Evolutionary conservation across 2,113 vertebrate genomes (phyloP).

Genomic region (Pipra filicauda): DNA sequence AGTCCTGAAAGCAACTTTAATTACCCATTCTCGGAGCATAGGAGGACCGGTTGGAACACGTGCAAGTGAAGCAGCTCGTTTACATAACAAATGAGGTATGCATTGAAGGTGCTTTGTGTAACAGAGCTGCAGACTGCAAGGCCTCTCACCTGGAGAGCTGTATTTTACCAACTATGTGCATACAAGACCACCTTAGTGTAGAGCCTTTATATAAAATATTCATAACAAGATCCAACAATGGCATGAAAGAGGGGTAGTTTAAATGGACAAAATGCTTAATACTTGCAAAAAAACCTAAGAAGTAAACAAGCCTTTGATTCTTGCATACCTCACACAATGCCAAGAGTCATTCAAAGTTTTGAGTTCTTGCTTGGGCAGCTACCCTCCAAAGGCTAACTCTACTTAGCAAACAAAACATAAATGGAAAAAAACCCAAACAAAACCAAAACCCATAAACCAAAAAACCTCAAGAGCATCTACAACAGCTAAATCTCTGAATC

Average conservation of each 20-base stretch:
- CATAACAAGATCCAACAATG: background rate
- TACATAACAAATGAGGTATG: constrained; percentile 4
- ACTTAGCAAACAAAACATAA: background rate
- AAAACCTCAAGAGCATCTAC: background rate
- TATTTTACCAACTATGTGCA: background rate
- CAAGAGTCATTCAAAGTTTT: background rate
- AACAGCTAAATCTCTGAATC: background rate
- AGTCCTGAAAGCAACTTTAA: constrained; percentile 6
- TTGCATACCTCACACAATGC: background rate
- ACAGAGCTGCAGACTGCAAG: background rate
- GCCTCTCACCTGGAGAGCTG: constrained; percentile 7
- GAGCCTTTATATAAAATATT: background rate
- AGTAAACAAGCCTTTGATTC: background rate
- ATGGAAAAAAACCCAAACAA: background rate
- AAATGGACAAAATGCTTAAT: background rate
- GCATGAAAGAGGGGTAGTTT: background rate
- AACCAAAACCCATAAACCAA: background rate
- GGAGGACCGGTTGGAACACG: background rate
- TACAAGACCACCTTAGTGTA: background rate
- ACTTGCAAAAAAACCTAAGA: background rate
- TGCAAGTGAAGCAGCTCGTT: background rate
- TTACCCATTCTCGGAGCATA: background rate
- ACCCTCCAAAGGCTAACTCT: background rate
- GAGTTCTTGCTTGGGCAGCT: background rate
- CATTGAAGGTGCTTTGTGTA: background rate